Conservation (phyloP, 2,888 invertebrate genomes). For the Orthosia incerta region DNA sequence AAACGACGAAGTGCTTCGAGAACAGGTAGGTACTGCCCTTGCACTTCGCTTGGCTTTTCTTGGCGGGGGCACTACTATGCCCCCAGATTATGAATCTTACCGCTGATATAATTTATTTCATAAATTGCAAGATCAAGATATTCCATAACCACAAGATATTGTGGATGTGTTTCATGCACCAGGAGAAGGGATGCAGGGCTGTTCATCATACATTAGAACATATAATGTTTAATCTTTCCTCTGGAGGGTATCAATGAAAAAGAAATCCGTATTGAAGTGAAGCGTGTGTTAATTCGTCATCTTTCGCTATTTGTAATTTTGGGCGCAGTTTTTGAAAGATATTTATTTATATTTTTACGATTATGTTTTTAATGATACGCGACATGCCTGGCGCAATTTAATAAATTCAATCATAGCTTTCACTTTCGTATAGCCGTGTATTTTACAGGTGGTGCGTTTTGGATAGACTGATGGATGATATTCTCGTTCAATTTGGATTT, state of each 20-base stretch:
- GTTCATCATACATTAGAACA: conserved; percentile 39
- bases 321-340: neutral
- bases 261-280: neutral
- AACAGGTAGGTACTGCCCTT: too few relatives aligned
- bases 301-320: neutral
- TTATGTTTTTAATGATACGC: too few relatives aligned
- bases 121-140: neutral
- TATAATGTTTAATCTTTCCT: conserved; percentile 32
- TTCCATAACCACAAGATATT: neutral
- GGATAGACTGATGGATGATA: neutral
- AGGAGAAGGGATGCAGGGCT: conserved; percentile 39
- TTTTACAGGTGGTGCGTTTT: neutral
- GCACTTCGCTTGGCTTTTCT: too few relatives aligned
- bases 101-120: too few relatives aligned
- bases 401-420: too few relatives aligned
- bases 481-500: neutral
- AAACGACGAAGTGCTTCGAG: too few relatives aligned
- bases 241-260: neutral
- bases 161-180: conserved; percentile 30
- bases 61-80: too few relatives aligned
- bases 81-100: too few relatives aligned
- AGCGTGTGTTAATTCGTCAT: neutral
- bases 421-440: too few relatives aligned
- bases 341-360: too few relatives aligned
- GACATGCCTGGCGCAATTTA: too few relatives aligned